Percentiles rank a stretch among this genome's conserved stretches.
Conservation (phyloP, 2,113 vertebrate genomes). For the Menura novaehollandiae region DNA sequence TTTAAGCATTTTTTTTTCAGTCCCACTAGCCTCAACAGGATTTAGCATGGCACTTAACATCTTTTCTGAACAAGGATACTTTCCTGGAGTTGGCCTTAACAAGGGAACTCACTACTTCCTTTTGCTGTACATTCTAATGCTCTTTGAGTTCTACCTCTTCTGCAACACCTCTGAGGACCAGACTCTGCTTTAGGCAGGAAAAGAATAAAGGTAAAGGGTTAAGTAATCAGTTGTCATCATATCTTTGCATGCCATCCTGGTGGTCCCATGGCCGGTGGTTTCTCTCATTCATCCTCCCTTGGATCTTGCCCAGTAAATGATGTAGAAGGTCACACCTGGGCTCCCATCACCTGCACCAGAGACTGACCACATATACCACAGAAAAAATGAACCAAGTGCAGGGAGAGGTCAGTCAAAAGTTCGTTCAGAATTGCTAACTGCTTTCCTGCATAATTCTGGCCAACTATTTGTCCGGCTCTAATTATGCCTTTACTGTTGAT, state of each 20-base stretch:
- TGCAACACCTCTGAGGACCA: neutral
- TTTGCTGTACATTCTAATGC: neutral
- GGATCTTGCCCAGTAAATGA: neutral
- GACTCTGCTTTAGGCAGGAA: neutral
- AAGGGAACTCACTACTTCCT: neutral
- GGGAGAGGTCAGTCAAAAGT: neutral
- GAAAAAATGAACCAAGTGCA: neutral
- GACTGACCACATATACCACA: neutral
- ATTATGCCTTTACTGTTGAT: neutral
- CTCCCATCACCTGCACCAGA: neutral
- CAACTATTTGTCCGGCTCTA: neutral
- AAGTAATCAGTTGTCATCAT: neutral
- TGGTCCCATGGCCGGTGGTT: rapidly evolving
- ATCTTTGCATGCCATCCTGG: neutral
- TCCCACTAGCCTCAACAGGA: neutral
- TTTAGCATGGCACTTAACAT: neutral
- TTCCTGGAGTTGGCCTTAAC: neutral
- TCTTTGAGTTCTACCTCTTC: neutral
- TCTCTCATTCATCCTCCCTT: neutral
- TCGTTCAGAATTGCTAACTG: neutral
- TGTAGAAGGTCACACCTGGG: neutral
- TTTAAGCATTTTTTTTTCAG: neutral
- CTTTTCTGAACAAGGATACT: neutral
- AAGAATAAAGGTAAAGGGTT: neutral
- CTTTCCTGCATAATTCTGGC: neutral